Evolutionary conservation across 2,113 vertebrate species (phyloP).

Genomic region (Burhinus bistriatus): DNA sequence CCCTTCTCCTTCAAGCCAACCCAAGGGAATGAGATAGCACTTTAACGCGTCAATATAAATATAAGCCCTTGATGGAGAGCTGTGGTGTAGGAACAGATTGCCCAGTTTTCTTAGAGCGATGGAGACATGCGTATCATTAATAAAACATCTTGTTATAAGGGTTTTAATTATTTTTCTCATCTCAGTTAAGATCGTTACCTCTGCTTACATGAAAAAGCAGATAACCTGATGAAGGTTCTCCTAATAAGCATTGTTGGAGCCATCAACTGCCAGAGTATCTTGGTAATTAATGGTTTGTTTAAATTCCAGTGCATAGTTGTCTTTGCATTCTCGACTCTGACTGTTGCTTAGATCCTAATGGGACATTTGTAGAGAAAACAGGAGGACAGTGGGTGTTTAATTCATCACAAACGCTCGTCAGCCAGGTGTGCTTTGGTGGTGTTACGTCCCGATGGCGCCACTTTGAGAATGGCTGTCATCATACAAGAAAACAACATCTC

Average conservation of each 20-base stretch:
- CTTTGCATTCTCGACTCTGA: not conserved
- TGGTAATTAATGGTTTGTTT: conserved; percentile 62
- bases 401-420: not conserved
- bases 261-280: conserved; percentile 37
- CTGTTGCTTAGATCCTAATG: conserved; percentile 19
- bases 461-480: not conserved
- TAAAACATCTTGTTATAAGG: conserved; percentile 55
- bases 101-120: not conserved
- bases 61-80: not conserved
- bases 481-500: not conserved
- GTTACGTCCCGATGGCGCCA: not conserved
- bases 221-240: conserved; percentile 42
- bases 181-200: conserved; percentile 30
- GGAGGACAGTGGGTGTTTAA: not conserved
- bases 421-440: not conserved
- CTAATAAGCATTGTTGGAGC: conserved; percentile 46
- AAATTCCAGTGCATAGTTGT: not conserved
- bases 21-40: not conserved
- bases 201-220: conserved; percentile 21
- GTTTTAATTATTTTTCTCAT: conserved; percentile 66
- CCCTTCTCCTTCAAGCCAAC: not conserved
- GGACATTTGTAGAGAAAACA: not conserved
- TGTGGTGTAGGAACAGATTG: conserved; percentile 17
- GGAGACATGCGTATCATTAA: not conserved
- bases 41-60: not conserved